Base-by-base conservation (phyloP, 1,140 invertebrate species). In the Potamilus streckersoni region DNA sequence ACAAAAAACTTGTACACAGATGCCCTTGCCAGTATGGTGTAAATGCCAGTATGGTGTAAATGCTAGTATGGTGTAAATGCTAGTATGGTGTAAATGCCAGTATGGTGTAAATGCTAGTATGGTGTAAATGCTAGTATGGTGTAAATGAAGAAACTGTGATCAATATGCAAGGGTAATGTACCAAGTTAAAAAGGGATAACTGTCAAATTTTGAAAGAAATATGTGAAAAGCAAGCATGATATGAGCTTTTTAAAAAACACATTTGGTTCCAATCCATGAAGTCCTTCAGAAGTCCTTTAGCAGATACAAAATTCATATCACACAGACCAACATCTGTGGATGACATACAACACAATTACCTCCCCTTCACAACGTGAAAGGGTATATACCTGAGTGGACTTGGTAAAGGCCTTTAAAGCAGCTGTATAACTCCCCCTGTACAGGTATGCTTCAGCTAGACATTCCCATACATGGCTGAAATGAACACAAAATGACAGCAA, bases 371-470 rank as follows among this genome's bases (percentile, higher is more conserved):
- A 69, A 55, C 11, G 19, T 19, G 19, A 15, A 8, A 23, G 23
- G 55, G 19, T n/a, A 49, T 19, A 57, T 74, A 88, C 84, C 82
- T 89, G 83, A 27, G 81, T 79, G 27, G 94, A 94, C 91, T 94
- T 94, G 71, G 94, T 93, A 89, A 96, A 98, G 20, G 95, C 95
- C 87, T 95, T 95, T 72, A 96, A 90, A 19, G 96, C 95, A 16
- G 96, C 95, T 58, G 93, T 94, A 83, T 93, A 95, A 23, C 96
- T 95, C 11, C 96, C 96, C 80, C 95, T 91, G 15, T 92, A 92
- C 77, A 94, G 92, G 89, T 97, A 97, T 3, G 95, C 95, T 91
- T 97, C 96, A 58, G 93, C 96, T 83, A 97, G 91, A 79, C 94
- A 94, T 90, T 97, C 96, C 94, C 95, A 96, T 79, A 93, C 91